phyloP scores from a whole-genome alignment of 2,888 invertebrate species.

The Athalia rosae region DNA sequence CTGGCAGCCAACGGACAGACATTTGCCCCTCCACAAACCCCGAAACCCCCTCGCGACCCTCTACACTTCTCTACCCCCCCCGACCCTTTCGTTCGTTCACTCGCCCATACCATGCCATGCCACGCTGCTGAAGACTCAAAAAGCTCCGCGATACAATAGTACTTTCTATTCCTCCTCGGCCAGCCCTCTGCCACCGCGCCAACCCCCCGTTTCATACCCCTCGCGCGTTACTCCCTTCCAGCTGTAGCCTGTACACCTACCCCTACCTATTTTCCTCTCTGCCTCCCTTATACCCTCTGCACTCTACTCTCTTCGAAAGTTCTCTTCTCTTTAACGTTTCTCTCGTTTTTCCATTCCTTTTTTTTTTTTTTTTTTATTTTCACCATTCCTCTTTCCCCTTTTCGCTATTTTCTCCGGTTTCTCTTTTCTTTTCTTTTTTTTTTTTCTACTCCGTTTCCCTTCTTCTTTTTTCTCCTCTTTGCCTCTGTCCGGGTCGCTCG shows the following conservation, averaged over 20 bases:
- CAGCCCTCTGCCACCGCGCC: conserved; percentile 51
- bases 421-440: conserved; percentile 21
- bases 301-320: conserved; percentile 11
- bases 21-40: conserved; percentile 65
- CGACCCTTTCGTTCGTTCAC: conserved; percentile 53
- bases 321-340: conserved; percentile 43
- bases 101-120: too few species aligned
- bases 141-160: conserved; percentile 44
- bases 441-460: conserved; percentile 40
- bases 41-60: too few species aligned
- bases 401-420: conserved; percentile 48
- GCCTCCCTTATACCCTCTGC: conserved; percentile 34
- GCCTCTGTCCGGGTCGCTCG: conserved; percentile 35
- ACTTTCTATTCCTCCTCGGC: conserved; percentile 50
- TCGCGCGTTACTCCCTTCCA: neutral
- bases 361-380: conserved; percentile 50
- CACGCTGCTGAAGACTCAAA: conserved; percentile 41
- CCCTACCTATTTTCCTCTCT: conserved; percentile 39
- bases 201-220: conserved; percentile 49
- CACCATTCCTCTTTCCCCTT: conserved; percentile 52
- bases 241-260: too few species aligned
- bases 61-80: conserved; percentile 50
- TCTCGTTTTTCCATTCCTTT: conserved; percentile 56
- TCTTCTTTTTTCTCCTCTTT: conserved; percentile 41
- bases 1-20: conserved; percentile 74